These are phyloP conservation scores for Elephantulus edwardii DNA, from an alignment of 2,113 vertebrate species.

Conservation along the genomic window DNA sequence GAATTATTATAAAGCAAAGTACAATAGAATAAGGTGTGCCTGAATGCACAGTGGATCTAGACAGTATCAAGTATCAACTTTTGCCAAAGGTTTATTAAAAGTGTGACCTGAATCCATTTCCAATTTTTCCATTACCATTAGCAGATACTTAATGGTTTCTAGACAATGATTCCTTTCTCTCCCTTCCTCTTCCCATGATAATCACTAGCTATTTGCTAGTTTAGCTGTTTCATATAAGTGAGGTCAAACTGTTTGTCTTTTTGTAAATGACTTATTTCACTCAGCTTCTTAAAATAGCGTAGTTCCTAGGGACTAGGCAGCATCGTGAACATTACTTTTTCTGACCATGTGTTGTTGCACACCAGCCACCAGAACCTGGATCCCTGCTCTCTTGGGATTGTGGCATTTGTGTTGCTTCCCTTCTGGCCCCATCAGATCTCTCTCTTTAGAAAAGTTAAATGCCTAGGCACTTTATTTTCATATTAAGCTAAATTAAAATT, in stretches of 20 bases:
- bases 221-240: not conserved
- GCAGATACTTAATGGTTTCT: not conserved
- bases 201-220: not conserved
- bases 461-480: conserved; percentile 39
- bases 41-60: no score
- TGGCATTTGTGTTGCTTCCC: not conserved
- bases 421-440: not conserved
- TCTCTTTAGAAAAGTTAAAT: conserved; percentile 28
- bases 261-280: not conserved
- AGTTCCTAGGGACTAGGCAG: not conserved
- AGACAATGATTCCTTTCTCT: not conserved
- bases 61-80: no score
- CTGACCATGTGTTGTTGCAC: not conserved
- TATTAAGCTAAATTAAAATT: conserved; percentile 54
- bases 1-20: no score
- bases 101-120: not conserved
- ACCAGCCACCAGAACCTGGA: not conserved
- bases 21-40: no score
- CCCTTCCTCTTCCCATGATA: not conserved
- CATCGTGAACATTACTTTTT: not conserved
- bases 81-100: not conserved
- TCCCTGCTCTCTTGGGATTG: not conserved
- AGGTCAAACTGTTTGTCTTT: not conserved
- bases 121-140: not conserved
- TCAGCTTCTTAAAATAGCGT: conserved; percentile 28